These are phyloP conservation scores for Synanthedon myopaeformis DNA, from an alignment of 2,888 invertebrate species.

Conservation along the genomic window DNA sequence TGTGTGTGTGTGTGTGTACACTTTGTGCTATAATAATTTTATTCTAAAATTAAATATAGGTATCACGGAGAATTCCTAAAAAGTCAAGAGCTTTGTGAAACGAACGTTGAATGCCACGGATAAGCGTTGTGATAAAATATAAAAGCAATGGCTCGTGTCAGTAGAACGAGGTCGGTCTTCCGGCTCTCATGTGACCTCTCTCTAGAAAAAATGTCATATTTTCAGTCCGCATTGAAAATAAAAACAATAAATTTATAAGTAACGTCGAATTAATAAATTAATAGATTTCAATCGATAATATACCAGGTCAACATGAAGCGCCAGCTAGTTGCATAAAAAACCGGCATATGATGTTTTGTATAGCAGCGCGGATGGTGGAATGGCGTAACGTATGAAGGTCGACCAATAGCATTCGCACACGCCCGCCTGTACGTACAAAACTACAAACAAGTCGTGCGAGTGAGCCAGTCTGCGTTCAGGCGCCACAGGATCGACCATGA, in stretches of 20 bases:
- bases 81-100: not conserved
- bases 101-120: not conserved
- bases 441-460: slow-evolving; percentile 37
- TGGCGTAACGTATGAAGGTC: slow-evolving; percentile 1
- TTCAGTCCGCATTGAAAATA: slow-evolving; percentile 5
- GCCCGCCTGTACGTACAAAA: slow-evolving; percentile 13
- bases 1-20: too few relatives aligned
- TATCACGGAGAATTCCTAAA: not conserved
- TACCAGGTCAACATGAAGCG: slow-evolving; percentile 1
- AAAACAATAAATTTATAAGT: not conserved
- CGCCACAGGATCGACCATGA: slow-evolving; percentile 43
- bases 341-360: not conserved
- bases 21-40: too few relatives aligned
- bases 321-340: not conserved
- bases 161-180: slow-evolving; percentile 24
- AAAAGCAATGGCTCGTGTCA: slow-evolving; percentile 4
- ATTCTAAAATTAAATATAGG: too few relatives aligned
- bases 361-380: not conserved
- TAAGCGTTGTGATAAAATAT: not conserved
- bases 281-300: not conserved
- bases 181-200: slow-evolving; percentile 16
- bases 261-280: not conserved
- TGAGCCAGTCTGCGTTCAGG: slow-evolving; percentile 34
- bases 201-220: slow-evolving; percentile 13
- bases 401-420: slow-evolving; percentile 45